These are phyloP conservation scores for Hypolimnas misippus DNA, from an alignment of 2,888 invertebrate genomes.

Conservation along the genomic window DNA sequence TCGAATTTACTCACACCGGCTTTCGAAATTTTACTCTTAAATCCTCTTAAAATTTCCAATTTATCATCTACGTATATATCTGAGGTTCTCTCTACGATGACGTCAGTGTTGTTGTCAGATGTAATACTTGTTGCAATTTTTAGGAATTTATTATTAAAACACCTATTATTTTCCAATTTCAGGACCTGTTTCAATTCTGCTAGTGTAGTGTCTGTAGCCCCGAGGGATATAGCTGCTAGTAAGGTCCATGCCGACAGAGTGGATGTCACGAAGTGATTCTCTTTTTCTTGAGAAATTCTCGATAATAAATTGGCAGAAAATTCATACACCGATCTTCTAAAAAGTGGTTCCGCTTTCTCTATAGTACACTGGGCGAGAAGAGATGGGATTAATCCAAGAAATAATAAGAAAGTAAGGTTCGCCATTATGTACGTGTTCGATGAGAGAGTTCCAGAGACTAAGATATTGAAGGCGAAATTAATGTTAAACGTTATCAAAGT, in stretches of 20 bases:
- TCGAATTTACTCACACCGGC: constrained; percentile 55
- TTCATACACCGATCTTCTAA: constrained; percentile 51
- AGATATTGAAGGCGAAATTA: constrained; percentile 15
- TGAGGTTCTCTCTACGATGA: constrained; percentile 59
- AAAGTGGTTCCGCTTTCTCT: constrained; percentile 40
- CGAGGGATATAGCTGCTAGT: constrained; percentile 60
- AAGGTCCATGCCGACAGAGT: constrained; percentile 69
- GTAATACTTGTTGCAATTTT: constrained; percentile 53
- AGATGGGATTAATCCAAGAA: constrained; percentile 44
- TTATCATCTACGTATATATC: constrained; percentile 59
- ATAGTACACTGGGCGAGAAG: constrained; percentile 47
- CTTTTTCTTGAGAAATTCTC: constrained; percentile 57
- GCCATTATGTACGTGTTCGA: constrained; percentile 44
- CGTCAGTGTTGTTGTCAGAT: constrained; percentile 40
- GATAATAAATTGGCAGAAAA: constrained; percentile 47
- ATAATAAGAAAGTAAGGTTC: constrained; percentile 36
- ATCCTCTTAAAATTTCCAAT: constrained; percentile 51
- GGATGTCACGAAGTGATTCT: constrained; percentile 68
- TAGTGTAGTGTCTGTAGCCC: constrained; percentile 59
- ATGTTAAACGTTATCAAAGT: constrained; percentile 37
- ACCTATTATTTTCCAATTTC: constrained; percentile 55
- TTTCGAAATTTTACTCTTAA: constrained; percentile 47
- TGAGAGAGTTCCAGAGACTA: constrained; percentile 30
- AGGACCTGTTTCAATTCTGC: constrained; percentile 59
- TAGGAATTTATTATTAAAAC: constrained; percentile 66